Conservation (phyloP, 2,113 vertebrate genomes). For the Dasypus novemcinctus region DNA sequence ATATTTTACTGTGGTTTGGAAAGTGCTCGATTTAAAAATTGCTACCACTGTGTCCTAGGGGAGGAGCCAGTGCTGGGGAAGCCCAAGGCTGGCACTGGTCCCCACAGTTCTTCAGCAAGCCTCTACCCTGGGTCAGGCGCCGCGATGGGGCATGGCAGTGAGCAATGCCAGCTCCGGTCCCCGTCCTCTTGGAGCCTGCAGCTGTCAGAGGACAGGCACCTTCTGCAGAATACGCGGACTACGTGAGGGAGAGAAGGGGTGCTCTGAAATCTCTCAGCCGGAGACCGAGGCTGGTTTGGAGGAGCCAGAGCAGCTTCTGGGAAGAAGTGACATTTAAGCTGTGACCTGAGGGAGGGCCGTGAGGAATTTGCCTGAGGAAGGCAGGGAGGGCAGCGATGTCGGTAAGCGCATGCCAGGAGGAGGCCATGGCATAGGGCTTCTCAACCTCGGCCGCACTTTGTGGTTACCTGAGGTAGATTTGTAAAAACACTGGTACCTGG, state of each 20-base stretch:
- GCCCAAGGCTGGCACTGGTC: neutral
- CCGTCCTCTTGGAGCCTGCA: neutral
- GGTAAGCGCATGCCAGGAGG: neutral
- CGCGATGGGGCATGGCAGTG: neutral
- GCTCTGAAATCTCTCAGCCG: neutral
- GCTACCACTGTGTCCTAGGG: neutral
- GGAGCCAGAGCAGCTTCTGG: slow-evolving; percentile 11
- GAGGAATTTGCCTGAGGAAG: neutral
- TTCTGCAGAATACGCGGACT: neutral
- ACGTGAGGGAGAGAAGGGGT: neutral
- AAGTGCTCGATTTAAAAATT: slow-evolving; percentile 45
- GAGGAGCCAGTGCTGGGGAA: neutral
- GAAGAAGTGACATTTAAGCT: neutral
- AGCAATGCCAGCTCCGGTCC: neutral
- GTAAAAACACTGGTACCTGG: neutral
- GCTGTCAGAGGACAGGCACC: neutral
- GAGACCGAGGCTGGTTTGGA: neutral
- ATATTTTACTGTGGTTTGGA: slow-evolving; percentile 41
- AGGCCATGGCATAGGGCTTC: neutral
- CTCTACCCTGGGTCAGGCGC: neutral
- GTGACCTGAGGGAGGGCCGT: neutral
- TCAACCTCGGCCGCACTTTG: neutral
- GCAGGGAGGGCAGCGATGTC: neutral
- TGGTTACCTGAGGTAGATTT: neutral
- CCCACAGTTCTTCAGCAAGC: neutral